Evolutionary conservation across 2,113 vertebrate genomes (phyloP).

Genomic region (Pipra filicauda): DNA sequence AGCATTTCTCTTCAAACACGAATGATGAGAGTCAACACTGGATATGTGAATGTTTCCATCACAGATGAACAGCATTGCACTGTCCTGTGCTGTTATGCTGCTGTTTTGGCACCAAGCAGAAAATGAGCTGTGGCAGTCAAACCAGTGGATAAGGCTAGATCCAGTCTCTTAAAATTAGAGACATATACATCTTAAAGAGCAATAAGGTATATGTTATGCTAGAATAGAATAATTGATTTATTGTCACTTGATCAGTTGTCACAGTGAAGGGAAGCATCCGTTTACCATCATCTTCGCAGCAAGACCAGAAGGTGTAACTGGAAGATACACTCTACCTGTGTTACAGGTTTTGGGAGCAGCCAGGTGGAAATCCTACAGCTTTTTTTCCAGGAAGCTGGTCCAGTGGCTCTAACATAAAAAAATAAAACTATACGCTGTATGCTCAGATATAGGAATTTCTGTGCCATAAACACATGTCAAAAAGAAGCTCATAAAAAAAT

Average conservation of each 20-base stretch:
- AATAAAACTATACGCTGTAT: neutral
- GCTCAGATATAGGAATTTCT: neutral
- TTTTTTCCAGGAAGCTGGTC: neutral
- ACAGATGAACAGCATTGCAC: neutral
- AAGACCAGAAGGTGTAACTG: neutral
- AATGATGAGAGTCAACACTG: neutral
- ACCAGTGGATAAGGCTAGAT: neutral
- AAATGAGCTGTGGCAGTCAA: neutral
- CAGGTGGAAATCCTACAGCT: neutral
- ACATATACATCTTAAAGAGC: neutral
- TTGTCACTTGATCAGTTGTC: neutral
- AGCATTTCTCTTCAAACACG: neutral
- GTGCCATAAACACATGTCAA: neutral
- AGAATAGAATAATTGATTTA: neutral
- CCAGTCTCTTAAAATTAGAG: neutral
- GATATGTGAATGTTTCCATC: neutral
- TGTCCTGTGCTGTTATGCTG: neutral
- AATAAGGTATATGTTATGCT: neutral
- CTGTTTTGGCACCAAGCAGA: neutral
- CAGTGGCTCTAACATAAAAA: neutral
- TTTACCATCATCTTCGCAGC: neutral
- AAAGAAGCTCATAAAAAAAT: conserved; percentile 9
- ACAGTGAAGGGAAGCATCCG: neutral
- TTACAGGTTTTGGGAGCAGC: neutral
- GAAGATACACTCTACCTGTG: fast-evolving